Base-by-base conservation (phyloP, 2,888 invertebrate genomes). In the Dyspetes luteomarginatus region DNA sequence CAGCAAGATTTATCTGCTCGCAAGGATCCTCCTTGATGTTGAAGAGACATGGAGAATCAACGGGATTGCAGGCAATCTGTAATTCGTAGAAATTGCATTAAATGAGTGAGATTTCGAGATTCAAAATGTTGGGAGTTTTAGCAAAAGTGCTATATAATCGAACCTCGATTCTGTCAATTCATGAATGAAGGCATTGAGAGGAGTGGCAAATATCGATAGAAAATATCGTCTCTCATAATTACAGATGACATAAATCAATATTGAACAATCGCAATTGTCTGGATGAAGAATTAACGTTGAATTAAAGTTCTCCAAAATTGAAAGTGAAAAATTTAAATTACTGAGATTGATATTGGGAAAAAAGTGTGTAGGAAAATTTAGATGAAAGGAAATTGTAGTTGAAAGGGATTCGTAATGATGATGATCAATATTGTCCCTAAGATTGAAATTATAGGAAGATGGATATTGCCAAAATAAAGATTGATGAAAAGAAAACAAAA, bases 1-100 rank as follows among this genome's bases (percentile, higher is more conserved):
- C 82, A 0, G 93, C 93, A 26, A 94, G 88, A 86, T 94, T 94
- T 19, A 91, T 87, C 81, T 84, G 84, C 83, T 93, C 92, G 83
- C 92, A 92, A 2, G 92, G 92, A 82, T 93, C 92, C 4, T 89
- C 89, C 9, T 85, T 82, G 65, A 92, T 85, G 84, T 93, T 90
- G 84, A 92, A 93, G 1, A 93, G 87, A 56, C 92, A 93, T 0
- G 92, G 91, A 0, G 89, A 79, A 64, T 83, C 83, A 9, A 86
- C 76, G 0, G 92, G 90, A 19, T 90, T 78, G 72, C 92, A 93
- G 2, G 83, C 62, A 2, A 89, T 65, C 90, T 89, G 48, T 17
- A 45, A 19, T 69, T 2, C 0, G 26, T 36, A 19, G 1, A 52
- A 48, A 43, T 30, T 4, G 19, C 26, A 17, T 30, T 17, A 12